phyloP scores from a whole-genome alignment of 1,140 invertebrate genomes.

The Drosophila insularis region DNA sequence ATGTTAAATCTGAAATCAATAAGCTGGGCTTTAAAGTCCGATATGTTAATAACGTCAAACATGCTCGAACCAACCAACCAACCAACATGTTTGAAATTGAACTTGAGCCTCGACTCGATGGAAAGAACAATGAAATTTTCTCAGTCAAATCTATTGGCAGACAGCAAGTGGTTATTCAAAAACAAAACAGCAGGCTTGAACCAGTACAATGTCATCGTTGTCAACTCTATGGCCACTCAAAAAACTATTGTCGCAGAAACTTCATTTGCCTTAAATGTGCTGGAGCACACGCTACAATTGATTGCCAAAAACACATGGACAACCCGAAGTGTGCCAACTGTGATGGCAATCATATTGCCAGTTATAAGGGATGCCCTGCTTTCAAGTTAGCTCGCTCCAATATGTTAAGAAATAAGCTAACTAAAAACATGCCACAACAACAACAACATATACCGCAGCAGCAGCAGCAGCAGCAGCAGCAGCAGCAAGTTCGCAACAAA shows the following conservation, averaged over 20 bases:
- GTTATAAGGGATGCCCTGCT: constrained; percentile 11
- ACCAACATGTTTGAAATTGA: too few relatives aligned
- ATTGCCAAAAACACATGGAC: neutral
- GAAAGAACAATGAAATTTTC: too few relatives aligned
- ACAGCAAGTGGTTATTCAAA: too few relatives aligned
- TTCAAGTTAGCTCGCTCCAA: neutral
- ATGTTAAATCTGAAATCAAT: too few relatives aligned
- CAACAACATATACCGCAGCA: neutral
- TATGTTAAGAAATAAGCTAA: neutral
- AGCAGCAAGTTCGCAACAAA: neutral
- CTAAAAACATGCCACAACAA: neutral
- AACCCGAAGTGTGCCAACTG: neutral
- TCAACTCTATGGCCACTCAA: neutral
- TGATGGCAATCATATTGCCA: neutral
- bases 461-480: neutral
- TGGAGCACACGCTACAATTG: neutral
- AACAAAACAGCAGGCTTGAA: neutral
- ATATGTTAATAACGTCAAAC: too few relatives aligned
- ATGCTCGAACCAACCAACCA: too few relatives aligned
- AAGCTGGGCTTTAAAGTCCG: too few relatives aligned
- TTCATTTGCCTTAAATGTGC: constrained; percentile 7
- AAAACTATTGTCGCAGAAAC: neutral
- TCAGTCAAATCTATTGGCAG: too few relatives aligned
- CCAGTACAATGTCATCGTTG: constrained; percentile 1
- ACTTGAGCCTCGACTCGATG: too few relatives aligned